Conservation (phyloP, 2,888 invertebrate species). For the Scaptomyza flava region DNA sequence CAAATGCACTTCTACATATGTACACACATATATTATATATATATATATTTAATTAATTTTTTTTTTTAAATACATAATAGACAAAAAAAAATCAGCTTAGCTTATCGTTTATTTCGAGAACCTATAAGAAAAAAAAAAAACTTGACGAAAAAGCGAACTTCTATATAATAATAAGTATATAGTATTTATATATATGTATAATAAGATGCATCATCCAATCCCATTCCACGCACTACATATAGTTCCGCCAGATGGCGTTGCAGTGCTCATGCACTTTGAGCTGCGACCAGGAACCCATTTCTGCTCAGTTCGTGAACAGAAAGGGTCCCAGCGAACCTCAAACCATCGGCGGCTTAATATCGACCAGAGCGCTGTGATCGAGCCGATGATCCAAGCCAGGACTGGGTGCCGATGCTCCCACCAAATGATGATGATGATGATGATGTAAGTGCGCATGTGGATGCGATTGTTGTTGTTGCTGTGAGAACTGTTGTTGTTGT, state of each 20-base stretch:
- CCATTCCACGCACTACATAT: constrained; percentile 1
- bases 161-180: background rate
- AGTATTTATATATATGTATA: too few relatives aligned
- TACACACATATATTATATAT: constrained; percentile 30
- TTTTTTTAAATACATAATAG: constrained; percentile 10
- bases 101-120: constrained; percentile 6
- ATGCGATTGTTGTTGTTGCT: constrained; percentile 73
- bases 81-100: background rate
- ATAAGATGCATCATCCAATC: constrained; percentile 5
- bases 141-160: constrained; percentile 3
- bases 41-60: background rate
- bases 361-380: constrained; percentile 85
- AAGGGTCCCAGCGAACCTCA: constrained; percentile 89
- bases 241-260: constrained; percentile 16
- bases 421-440: constrained; percentile 81
- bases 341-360: constrained; percentile 88
- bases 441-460: constrained; percentile 80
- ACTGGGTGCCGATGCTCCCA: constrained; percentile 85
- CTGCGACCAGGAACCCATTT: constrained; percentile 56
- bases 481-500: constrained; percentile 73
- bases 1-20: constrained; percentile 26
- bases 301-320: constrained; percentile 82
- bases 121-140: constrained; percentile 1
- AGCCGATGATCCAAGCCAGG: constrained; percentile 86
- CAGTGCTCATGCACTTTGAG: constrained; percentile 15